phyloP scores from a whole-genome alignment of 2,797 vertebrate genomes.

The Gymnoscopelus braueri region DNA sequence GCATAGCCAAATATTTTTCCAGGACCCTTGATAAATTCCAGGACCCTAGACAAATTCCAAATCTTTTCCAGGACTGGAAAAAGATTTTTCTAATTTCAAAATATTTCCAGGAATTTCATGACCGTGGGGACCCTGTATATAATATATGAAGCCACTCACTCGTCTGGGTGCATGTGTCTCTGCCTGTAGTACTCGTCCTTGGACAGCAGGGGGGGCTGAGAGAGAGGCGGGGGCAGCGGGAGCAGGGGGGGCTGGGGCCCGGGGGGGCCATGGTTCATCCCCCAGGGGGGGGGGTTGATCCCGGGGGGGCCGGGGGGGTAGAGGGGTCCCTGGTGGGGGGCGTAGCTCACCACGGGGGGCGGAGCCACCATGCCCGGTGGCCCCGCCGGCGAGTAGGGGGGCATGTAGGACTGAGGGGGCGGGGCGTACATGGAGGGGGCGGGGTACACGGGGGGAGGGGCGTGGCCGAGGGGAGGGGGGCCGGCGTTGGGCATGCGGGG shows the following conservation, averaged over 20 bases:
- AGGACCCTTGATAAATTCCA: too few relatives aligned
- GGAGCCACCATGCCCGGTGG: constrained; percentile 66
- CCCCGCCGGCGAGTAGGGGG: constrained; percentile 55
- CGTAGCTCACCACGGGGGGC: constrained; percentile 87
- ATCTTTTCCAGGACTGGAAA: too few relatives aligned
- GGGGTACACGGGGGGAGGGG: constrained; percentile 65
- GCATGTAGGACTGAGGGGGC: constrained; percentile 70
- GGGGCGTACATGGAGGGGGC: constrained; percentile 67
- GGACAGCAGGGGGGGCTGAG: constrained; percentile 83
- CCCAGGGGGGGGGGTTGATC: constrained; percentile 75
- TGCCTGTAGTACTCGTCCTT: constrained; percentile 98
- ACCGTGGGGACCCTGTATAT: too few relatives aligned
- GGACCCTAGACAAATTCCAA: too few relatives aligned
- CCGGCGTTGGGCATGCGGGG: constrained; percentile 47
- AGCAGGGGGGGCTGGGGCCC: constrained; percentile 86
- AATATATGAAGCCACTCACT: too few relatives aligned
- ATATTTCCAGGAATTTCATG: too few relatives aligned
- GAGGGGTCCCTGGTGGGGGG: constrained; percentile 79
- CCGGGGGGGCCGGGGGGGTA: constrained; percentile 89
- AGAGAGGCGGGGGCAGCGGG: constrained; percentile 44
- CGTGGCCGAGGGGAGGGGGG: constrained; percentile 46
- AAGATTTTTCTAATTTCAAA: too few relatives aligned
- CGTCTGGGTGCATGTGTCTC: constrained; percentile 92
- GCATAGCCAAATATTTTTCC: too few relatives aligned
- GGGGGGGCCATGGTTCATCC: constrained; percentile 65